A percentile compares a stretch with the other conserved stretches of the same genome.
Conservation (phyloP, 1,140 invertebrate genomes). For the Pollicipes pollicipes region DNA sequence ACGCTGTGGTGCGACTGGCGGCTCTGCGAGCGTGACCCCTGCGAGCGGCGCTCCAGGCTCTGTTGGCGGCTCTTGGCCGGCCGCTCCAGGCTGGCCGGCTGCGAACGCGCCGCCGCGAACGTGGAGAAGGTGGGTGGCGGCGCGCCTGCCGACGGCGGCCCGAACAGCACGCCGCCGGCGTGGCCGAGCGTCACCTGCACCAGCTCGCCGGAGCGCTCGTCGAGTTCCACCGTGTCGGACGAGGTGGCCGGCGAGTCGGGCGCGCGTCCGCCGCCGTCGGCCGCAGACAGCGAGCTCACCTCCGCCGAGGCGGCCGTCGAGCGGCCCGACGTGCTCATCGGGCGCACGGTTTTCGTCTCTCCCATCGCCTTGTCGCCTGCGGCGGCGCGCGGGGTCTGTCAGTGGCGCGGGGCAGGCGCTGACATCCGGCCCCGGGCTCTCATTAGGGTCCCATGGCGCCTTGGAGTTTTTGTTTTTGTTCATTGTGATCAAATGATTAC, state of each 20-base stretch:
- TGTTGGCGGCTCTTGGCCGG: neutral
- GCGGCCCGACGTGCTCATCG: neutral
- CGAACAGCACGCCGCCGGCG: neutral
- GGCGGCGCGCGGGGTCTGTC: no score
- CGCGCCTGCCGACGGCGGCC: no score
- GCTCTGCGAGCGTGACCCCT: neutral
- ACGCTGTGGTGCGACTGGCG: conserved; percentile 1
- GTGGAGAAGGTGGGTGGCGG: neutral
- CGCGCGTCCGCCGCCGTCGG: neutral
- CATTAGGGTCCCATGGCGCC: no score
- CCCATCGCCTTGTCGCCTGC: neutral
- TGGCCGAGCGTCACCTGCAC: neutral
- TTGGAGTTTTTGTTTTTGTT: no score
- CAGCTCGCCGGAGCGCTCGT: neutral
- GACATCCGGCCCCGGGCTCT: no score
- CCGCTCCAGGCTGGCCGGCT: neutral
- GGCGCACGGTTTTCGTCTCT: neutral
- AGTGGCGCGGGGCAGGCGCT: no score
- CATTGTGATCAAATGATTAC: no score
- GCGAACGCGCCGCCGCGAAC: neutral
- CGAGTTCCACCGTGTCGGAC: neutral
- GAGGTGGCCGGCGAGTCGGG: neutral
- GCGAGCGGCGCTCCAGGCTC: neutral
- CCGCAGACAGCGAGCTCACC: neutral
- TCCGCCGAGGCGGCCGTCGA: neutral